Evolutionary conservation across 2,888 invertebrate species (phyloP), one percentile per base, ranked within the genome.

Genomic region (Agrochola circellaris): DNA sequence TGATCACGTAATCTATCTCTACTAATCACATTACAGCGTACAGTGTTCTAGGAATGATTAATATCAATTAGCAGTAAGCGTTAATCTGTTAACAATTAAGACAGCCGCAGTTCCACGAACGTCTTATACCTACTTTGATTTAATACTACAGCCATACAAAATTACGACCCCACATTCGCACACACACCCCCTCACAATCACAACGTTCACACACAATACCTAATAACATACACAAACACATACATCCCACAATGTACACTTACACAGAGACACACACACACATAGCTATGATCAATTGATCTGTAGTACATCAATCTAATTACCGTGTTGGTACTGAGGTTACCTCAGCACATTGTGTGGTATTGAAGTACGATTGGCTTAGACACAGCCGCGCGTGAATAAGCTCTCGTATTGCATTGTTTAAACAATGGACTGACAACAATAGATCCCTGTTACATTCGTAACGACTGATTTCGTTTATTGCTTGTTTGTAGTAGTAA

Each of bases 391-490:
- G 17, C 78, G 62, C 70, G 69, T 75, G 78, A 77, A 75, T 83
- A 79, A 81, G 79, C 78, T 62, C 64, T 61, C 69, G 68, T 78
- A 84, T 82, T 81, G 81, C 80, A 84, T 85, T 87, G 87, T 88
- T 73, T 77, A 58, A 23, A 84, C 82, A 88, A 88, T 79, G 62
- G 75, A 70, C 71, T 23, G 34, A 51, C 30, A 64, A 82, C 88
- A 88, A 88, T 82, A 71, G 77, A 71, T 67, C 61, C 65, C 65
- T 56, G 30, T 34, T 0, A 13, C 0, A 42, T 34, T 54, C n/a
- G 23, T 45, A 66, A 62, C 56, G 2, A 67, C 34, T 34, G 17
- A 26, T 56, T 76, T 79, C 17, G 38, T 67, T 76, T 51, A 42
- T 56, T 30, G 3, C 26, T 30, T 45, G 51, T 51, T 61, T 58